Percentiles rank a stretch among this genome's conserved stretches.
Conservation (phyloP, 2,113 vertebrate genomes). For the Osmerus mordax region DNA sequence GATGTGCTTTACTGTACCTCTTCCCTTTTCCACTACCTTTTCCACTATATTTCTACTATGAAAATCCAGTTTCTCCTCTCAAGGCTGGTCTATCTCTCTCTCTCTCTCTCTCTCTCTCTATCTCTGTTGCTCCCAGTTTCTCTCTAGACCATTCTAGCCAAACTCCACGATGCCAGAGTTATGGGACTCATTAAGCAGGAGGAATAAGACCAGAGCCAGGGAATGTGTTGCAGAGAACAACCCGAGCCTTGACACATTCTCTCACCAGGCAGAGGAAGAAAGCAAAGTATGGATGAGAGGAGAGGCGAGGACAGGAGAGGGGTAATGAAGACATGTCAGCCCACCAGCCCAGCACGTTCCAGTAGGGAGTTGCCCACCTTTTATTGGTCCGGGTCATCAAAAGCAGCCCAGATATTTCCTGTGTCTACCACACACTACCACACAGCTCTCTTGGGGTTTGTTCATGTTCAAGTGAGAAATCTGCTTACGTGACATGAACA, state of each 20-base stretch:
- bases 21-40: background rate
- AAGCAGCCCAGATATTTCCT: constrained; percentile 63
- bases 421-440: constrained; percentile 56
- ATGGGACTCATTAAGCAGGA: constrained; percentile 42
- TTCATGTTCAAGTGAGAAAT: constrained; percentile 31
- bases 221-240: constrained; percentile 29
- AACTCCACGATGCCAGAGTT: constrained; percentile 33
- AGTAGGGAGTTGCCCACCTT: constrained; percentile 58
- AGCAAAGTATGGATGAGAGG: constrained; percentile 10
- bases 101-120: background rate
- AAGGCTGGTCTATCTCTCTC: constrained; percentile 3
- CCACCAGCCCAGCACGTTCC: constrained; percentile 15
- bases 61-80: no score
- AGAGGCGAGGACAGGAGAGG: background rate
- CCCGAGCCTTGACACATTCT: constrained; percentile 16
- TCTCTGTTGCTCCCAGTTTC: constrained; percentile 26
- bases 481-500: background rate
- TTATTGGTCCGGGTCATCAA: constrained; percentile 49
- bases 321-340: constrained; percentile 26
- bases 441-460: constrained; percentile 6
- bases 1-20: background rate
- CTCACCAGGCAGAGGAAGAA: constrained; percentile 10
- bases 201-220: constrained; percentile 29
- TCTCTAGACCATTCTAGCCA: constrained; percentile 20
- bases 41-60: no score